A percentile compares a stretch with the other conserved stretches of the same genome.
Evolutionary conservation across 2,113 vertebrate species (phyloP).

Genomic region (Delphinus delphis): DNA sequence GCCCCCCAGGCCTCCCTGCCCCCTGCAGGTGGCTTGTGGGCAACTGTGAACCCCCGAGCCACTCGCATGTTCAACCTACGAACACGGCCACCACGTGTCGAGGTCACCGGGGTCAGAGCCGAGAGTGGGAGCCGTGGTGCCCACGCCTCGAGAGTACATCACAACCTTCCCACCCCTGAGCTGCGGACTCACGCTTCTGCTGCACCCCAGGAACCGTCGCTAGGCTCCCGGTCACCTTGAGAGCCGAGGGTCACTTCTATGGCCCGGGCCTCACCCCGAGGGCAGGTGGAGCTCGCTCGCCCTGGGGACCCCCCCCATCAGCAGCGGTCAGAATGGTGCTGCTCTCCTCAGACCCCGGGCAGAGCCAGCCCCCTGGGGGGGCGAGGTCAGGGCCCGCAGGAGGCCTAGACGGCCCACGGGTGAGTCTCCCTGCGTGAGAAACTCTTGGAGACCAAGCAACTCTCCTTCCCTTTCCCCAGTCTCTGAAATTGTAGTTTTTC

Average conservation of each 20-base stretch:
- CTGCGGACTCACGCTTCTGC: neutral
- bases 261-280: no score
- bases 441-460: neutral
- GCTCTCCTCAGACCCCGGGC: no score
- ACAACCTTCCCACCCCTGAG: no score
- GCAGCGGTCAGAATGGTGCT: neutral
- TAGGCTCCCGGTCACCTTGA: neutral
- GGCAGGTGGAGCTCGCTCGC: no score
- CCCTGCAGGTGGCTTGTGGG: neutral
- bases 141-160: no score
- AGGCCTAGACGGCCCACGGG: neutral
- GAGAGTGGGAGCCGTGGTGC: rapidly evolving
- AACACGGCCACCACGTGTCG: neutral
- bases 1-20: neutral
- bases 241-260: neutral
- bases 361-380: no score
- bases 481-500: neutral
- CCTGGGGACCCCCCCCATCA: no score
- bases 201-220: no score
- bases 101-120: neutral
- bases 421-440: neutral
- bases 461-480: neutral
- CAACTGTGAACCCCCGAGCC: neutral
- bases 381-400: neutral
- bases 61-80: neutral